Base-by-base conservation (phyloP, 1,140 invertebrate species). In the Polypedilum vanderplanki region DNA sequence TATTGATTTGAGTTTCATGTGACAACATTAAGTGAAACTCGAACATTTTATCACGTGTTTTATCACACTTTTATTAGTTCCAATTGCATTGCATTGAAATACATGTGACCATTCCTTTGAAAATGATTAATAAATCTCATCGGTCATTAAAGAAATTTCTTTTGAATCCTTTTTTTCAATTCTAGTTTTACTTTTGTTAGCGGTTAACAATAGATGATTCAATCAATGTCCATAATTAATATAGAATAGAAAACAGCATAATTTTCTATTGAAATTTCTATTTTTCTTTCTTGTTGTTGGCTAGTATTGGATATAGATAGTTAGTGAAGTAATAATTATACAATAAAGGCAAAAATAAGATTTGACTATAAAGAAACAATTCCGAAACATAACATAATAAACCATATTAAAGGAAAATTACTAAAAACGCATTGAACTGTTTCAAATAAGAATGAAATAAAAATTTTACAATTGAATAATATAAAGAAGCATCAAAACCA, bases 391-490 rank as follows among this genome's bases (percentile, higher is more conserved):
- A 20, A 70, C 17, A 70, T 70, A 22, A 70, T 70, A 70, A 70
- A 70, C 17, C 65, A 70, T 70, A 70, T 70, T 70, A 70, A 70
- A 22, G 65, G 65, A 70, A 70, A 70, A 70, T 70, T 70, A 70
- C 17, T 15, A 15, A 70, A 70, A 70, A 70, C 65, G 65, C 65
- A 70, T 70, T 70, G 65, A 70, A 70, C 65, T 70, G 65, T 70
- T 70, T 70, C 65, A 70, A 70, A 20, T 70, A 22, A 70, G 20
- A 70, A 9, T 18, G 65, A 70, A 67, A 67, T n/a, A 67, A 67
- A 65, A 67, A 67, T 5, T 70, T 22, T 70, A 33, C 24, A 33
- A 33, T 33, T 70, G n/a, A 10, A 20, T 70, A 18, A 70, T 70
- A 70, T 18, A 18, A 70, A 70, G 65, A 18, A 70, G 65, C 65